Evolutionary conservation across 2,113 vertebrate species (phyloP).

Genomic region (Leptocoma aspasia): DNA sequence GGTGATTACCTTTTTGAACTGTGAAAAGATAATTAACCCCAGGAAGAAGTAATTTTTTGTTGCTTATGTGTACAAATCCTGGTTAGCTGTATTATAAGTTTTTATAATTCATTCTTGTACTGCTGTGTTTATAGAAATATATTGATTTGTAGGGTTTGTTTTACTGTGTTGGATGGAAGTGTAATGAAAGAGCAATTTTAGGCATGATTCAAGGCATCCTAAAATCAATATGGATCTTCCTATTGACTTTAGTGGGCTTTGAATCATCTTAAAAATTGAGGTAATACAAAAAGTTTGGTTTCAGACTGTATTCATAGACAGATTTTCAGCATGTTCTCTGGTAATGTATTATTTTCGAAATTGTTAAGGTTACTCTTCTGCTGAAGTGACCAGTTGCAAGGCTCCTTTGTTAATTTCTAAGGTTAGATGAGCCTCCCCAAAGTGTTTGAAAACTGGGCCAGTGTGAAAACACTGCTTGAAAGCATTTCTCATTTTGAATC

Average conservation of each 20-base stretch:
- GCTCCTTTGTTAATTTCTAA: neutral
- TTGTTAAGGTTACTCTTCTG: neutral
- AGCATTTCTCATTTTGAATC: neutral
- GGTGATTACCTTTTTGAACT: constrained; percentile 21
- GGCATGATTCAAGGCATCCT: constrained; percentile 29
- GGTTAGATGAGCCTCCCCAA: neutral
- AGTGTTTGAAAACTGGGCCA: neutral
- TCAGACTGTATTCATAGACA: neutral
- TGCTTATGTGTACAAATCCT: constrained; percentile 7
- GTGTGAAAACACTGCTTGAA: neutral
- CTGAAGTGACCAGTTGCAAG: neutral
- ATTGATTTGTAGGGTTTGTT: constrained; percentile 46
- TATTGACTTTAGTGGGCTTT: neutral
- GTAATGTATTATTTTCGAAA: neutral
- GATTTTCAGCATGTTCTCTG: neutral
- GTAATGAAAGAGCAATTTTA: constrained; percentile 28
- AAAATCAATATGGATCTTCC: constrained; percentile 31
- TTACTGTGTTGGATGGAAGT: constrained; percentile 5
- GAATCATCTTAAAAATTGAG: constrained; percentile 17
- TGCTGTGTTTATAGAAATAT: constrained; percentile 11
- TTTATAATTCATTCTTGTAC: neutral
- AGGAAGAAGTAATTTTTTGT: constrained; percentile 30
- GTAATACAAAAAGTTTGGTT: neutral
- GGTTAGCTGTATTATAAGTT: neutral
- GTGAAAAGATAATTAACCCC: constrained; percentile 10